Base-by-base conservation (phyloP, 2,888 invertebrate genomes). In the Ptilodon capucinus region DNA sequence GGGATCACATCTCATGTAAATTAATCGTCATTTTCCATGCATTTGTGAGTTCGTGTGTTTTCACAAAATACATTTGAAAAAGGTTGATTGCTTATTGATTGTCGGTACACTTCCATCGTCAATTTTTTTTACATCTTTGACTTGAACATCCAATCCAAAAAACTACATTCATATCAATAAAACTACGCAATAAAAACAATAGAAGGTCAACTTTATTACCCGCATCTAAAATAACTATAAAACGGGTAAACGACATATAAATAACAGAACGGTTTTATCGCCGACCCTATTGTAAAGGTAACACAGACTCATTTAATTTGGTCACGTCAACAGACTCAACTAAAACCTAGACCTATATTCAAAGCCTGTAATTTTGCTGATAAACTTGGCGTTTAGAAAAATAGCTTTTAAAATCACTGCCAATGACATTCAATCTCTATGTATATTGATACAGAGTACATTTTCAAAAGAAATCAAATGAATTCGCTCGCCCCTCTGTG, bases 281-380 rank as follows among this genome's bases (percentile, higher is more conserved):
- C 40, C 36, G 40, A 28, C 34, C 41, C 41, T 48, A 41, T 46
- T 28, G 44, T 48, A 39, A 40, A 49, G 43, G 46, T 52, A 32
- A 42, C 39, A 21, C 23, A 16, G 34, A 49, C 35, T 68, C 60
- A 54, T 23, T 44, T 39, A 60, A 64, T 57, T 55, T 42, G 57
- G 69, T 68, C 71, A 73, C 73, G 74, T 71, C 54, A 55, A n/a
- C 47, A 17, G 38, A 54, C 43, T 66, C 68, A 68, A 66, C 57
- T 44, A 36, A 50, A 46, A 38, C 46, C 57, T 64, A 51, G 46
- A 46, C 40, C 8, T 28, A 11, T 21, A 11, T 21, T 28, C 28
- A n/a, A 28, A n/a, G 28, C 3, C 28, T 28, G n/a, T 11, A n/a
- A 28, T n/a, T 28, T 28, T n/a, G n/a, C 11, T n/a, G n/a, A 3